Percentiles rank a stretch among this genome's conserved stretches.
These are phyloP conservation scores for Eumaeus atala DNA, from an alignment of 1,140 invertebrate genomes.

Conservation along the genomic window DNA sequence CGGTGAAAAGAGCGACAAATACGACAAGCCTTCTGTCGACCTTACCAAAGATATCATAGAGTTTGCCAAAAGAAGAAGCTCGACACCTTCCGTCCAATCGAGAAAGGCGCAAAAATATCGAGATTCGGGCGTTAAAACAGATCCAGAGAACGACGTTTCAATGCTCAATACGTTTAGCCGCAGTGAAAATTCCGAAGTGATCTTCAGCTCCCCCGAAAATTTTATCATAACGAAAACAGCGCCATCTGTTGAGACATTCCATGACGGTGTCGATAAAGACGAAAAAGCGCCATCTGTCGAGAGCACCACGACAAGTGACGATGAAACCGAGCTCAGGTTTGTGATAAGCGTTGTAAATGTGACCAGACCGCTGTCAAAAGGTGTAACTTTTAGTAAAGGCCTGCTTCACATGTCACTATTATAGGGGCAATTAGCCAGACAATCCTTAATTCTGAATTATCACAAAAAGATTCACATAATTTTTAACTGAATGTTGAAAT, in stretches of 20 bases:
- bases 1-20: conserved; percentile 23
- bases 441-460: no score
- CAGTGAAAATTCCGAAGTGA: conserved; percentile 24
- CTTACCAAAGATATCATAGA: conserved; percentile 6
- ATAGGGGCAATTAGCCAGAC: no score
- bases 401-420: no score
- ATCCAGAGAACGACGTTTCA: conserved; percentile 42
- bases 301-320: conserved; percentile 35
- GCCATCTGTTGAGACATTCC: conserved; percentile 47
- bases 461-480: no score
- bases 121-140: conserved; percentile 41
- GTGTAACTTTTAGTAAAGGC: no score
- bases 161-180: neutral
- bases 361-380: no score
- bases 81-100: conserved; percentile 45
- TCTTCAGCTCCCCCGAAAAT: conserved; percentile 49
- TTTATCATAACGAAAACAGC: conserved; percentile 58
- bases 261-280: conserved; percentile 10
- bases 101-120: conserved; percentile 30
- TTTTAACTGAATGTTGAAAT: no score
- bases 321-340: conserved; percentile 6
- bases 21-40: neutral
- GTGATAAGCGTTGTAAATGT: neutral
- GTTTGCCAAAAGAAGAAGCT: conserved; percentile 50
- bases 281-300: conserved; percentile 42